These are phyloP conservation scores for Paradoxurus hermaphroditus DNA, from an alignment of 2,113 vertebrate species.

Conservation along the genomic window DNA sequence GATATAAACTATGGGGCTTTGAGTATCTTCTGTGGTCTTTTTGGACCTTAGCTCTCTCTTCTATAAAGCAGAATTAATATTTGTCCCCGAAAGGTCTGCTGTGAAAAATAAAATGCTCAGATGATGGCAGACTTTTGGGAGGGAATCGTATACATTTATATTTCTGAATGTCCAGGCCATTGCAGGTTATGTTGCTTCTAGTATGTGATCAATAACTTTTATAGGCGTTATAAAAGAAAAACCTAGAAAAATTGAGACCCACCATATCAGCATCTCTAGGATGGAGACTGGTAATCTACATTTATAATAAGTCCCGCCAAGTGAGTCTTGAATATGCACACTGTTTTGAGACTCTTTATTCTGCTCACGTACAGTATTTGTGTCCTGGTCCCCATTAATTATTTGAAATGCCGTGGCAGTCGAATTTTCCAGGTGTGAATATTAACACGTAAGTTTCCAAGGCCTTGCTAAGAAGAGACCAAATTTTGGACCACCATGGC, in stretches of 20 bases:
- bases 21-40: background rate
- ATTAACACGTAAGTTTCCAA: background rate
- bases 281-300: background rate
- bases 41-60: background rate
- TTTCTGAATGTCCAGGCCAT: background rate
- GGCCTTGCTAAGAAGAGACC: background rate
- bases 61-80: background rate
- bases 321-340: background rate
- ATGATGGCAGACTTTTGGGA: background rate
- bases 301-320: background rate
- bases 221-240: background rate
- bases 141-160: background rate
- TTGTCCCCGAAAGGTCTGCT: background rate
- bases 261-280: background rate
- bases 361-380: background rate
- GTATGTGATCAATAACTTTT: background rate
- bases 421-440: slow-evolving; percentile 1
- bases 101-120: background rate
- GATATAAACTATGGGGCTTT: background rate
- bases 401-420: background rate
- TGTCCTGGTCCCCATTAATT: background rate
- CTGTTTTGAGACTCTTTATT: background rate
- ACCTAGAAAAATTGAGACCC: background rate
- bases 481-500: background rate
- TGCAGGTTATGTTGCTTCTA: background rate